Base-by-base conservation (phyloP, 2,888 invertebrate species). In the Pristionchus japonicus region DNA sequence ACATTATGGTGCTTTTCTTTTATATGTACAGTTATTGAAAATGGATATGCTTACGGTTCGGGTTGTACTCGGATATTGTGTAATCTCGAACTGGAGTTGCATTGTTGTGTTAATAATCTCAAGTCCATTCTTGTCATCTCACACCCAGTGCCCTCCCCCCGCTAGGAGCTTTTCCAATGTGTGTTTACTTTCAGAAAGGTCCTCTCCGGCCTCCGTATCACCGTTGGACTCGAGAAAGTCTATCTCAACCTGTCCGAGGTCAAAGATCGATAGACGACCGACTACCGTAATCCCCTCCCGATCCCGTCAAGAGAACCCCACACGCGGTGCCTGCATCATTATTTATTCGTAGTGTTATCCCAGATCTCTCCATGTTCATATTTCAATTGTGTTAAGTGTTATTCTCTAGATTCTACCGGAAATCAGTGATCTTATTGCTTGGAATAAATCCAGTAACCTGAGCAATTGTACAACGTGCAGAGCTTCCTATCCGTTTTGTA, bases 181-280 rank as follows among this genome's bases (percentile, higher is more conserved):
- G 77, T 77, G 37, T 64, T 37, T 20, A 20, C 88, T 91, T 91
- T 77, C 91, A 92, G 91, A 83, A 91, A 92, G 89, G 90, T 91
- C 9, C 88, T 92, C 17, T 88, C 90, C 20, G 92, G 92, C 23
- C 85, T 91, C 1, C 90, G 92, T 40, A 82, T 92, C 87, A 70
- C 84, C n/a, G 91, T 92, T 15, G 86, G 88, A 4, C 88, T 92
- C 67, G 92, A 92, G 85, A 92, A 92, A 86, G 89, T 91, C 77
- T 92, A 89, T 80, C 88, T 92, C 88, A 91, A 92, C 80, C 86
- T 92, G 27, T 88, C 86, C 49, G 91, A 92, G 49, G 89, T 93
- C 90, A 91, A 52, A 86, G 77, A 77, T 27, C 77, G 77, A 77
- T 77, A 77, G 77, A 77, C 43, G 77, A 43, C 43, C 77, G 77